A percentile compares a stretch with the other conserved stretches of the same genome.
These are phyloP conservation scores for Drusus annulatus DNA, from an alignment of 1,140 invertebrate species.

Conservation along the genomic window DNA sequence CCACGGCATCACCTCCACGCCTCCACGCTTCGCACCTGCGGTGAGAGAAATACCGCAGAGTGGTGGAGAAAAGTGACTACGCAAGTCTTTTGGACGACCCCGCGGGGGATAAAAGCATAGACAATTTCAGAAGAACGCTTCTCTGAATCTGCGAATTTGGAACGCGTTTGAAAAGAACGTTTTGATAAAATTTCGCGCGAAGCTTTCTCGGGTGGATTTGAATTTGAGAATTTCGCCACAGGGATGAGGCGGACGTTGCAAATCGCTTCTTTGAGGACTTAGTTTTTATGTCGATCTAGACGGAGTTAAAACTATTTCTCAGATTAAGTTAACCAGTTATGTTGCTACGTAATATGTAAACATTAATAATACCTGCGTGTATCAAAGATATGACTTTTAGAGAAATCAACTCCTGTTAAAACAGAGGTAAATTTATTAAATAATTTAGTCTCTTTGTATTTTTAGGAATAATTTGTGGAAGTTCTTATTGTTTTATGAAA, in stretches of 20 bases:
- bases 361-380: no score
- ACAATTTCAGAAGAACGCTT: slow-evolving; percentile 27
- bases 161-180: slow-evolving; percentile 16
- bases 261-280: no score
- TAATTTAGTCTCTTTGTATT: no score
- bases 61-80: slow-evolving; percentile 37
- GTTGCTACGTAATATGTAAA: no score
- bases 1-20: not conserved
- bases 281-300: no score
- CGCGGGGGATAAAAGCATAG: slow-evolving; percentile 14
- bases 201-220: not conserved
- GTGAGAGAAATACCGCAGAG: slow-evolving; percentile 32
- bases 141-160: slow-evolving; percentile 27
- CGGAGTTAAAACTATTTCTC: no score
- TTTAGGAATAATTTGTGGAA: no score
- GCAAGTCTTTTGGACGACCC: slow-evolving; percentile 32
- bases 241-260: not conserved
- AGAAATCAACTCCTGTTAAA: no score
- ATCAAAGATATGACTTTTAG: no score
- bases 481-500: no score
- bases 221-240: not conserved
- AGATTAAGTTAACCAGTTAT: no score
- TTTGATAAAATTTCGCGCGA: not conserved
- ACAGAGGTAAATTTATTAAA: no score
- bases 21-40: slow-evolving; percentile 11